A percentile compares a stretch with the other conserved stretches of the same genome.
phyloP scores from a whole-genome alignment of 2,888 invertebrate genomes.

The Ormyrus pomaceus region DNA sequence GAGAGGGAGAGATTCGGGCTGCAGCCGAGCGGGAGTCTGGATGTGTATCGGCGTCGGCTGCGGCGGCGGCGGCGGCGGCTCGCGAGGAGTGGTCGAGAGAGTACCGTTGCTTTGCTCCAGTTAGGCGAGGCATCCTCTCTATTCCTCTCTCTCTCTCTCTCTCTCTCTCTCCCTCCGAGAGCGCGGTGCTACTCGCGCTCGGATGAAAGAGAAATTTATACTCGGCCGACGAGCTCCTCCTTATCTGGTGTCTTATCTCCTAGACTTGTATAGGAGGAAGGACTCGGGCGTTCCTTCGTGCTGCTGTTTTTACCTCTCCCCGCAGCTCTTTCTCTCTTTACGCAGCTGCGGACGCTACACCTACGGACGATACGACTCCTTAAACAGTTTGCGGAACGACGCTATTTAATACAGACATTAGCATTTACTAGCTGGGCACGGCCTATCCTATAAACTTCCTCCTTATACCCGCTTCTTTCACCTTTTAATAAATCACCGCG shows the following conservation, averaged over 20 bases:
- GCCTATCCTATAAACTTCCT: neutral
- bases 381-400: neutral
- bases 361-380: neutral
- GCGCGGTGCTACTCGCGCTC: constrained; percentile 4
- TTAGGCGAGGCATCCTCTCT: constrained; percentile 61
- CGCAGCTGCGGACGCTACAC: neutral
- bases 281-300: too few relatives aligned
- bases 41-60: constrained; percentile 15
- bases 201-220: constrained; percentile 56
- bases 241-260: constrained; percentile 32
- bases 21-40: neutral
- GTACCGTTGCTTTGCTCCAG: constrained; percentile 73
- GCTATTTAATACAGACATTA: constrained; percentile 2
- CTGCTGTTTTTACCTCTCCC: too few relatives aligned
- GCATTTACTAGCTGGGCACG: neutral
- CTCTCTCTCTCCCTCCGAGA: neutral
- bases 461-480: too few relatives aligned
- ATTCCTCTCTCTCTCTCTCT: constrained; percentile 11
- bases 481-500: too few relatives aligned
- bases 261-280: too few relatives aligned
- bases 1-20: constrained; percentile 31
- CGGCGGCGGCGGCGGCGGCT: neutral
- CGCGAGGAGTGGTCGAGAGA: constrained; percentile 62
- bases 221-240: constrained; percentile 24
- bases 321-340: neutral